These are phyloP conservation scores for Mactra quadrangularis DNA, from an alignment of 1,140 invertebrate species.

Conservation along the genomic window DNA sequence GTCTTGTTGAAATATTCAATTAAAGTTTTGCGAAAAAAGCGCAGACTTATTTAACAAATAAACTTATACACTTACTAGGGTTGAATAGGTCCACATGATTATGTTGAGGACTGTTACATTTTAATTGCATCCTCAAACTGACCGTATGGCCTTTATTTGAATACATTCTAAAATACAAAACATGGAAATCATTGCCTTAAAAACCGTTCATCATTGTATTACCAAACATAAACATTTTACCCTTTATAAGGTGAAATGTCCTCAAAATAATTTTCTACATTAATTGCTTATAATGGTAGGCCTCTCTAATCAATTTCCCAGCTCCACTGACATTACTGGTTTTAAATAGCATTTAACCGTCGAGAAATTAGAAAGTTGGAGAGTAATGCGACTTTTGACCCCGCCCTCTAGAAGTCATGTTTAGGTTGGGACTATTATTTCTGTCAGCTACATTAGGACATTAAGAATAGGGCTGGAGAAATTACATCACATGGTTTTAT, in stretches of 20 bases:
- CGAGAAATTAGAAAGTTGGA: conserved; percentile 53
- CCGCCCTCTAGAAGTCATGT: conserved; percentile 51
- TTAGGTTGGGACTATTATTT: conserved; percentile 42
- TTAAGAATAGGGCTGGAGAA: conserved; percentile 25
- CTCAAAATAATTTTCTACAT: conserved; percentile 31
- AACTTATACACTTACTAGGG: no score
- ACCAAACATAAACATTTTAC: conserved; percentile 14
- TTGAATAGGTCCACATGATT: no score
- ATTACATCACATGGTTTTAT: conserved; percentile 48
- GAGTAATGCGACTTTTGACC: conserved; percentile 51
- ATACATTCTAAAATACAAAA: no score
- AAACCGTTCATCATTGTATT: no score
- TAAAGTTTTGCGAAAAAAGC: no score
- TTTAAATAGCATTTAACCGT: conserved; percentile 61
- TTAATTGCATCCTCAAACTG: no score
- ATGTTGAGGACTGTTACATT: no score
- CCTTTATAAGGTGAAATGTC: conserved; percentile 24
- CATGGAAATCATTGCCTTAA: no score
- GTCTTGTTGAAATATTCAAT: no score
- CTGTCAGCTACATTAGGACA: conserved; percentile 43
- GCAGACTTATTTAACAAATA: no score
- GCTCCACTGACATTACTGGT: conserved; percentile 53
- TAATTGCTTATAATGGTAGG: conserved; percentile 49
- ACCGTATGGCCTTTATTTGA: no score
- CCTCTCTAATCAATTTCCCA: conserved; percentile 48